Evolutionary conservation across 2,888 invertebrate species (phyloP), one percentile per base, ranked within the genome.

Genomic region (Pharmacophagus antenor): DNA sequence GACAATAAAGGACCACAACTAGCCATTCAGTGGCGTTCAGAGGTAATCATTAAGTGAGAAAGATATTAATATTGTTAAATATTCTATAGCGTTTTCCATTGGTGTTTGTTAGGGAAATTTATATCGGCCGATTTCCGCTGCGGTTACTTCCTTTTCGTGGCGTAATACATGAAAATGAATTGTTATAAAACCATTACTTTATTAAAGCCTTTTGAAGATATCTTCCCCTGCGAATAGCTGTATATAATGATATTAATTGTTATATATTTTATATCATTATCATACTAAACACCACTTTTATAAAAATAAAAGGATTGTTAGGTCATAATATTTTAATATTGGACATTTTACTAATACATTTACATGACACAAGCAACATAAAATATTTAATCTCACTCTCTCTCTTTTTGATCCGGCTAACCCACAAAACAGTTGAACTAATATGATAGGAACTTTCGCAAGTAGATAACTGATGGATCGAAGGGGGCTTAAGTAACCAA

Each of bases 11-110:
- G 48, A 20, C 53, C 58, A 42, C 53, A 50, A 59, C 22, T 44
- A 59, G 17, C 44, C n/a, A 31, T 55, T 54, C 48, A 59, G 41
- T 49, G 25, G 27, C 25, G 53, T 48, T 42, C 42, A 54, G 42
- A 25, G 2, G 22, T 49, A 37, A 59, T 59, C 49, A 59, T 58
- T 53, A 54, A 50, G 20, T 17, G 17, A 17, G 59, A 50, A 58
- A 51, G 51, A 60, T 60, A 60, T 60, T 60, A 56, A 22, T 50
- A 51, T 51, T 60, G 51, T 46, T 54, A 21, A 22, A 23, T 49
- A 18, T 15, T 47, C 31, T 23, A 50, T 55, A 46, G 37, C 50
- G 55, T 60, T 60, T 51, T 37, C 50, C 37, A 50, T 51, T 22
- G 47, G 2, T 25, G 41, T 25, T 49, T 10, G 55, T 46, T 15